phyloP scores from a whole-genome alignment of 2,888 invertebrate genomes.

The Labia minor region DNA sequence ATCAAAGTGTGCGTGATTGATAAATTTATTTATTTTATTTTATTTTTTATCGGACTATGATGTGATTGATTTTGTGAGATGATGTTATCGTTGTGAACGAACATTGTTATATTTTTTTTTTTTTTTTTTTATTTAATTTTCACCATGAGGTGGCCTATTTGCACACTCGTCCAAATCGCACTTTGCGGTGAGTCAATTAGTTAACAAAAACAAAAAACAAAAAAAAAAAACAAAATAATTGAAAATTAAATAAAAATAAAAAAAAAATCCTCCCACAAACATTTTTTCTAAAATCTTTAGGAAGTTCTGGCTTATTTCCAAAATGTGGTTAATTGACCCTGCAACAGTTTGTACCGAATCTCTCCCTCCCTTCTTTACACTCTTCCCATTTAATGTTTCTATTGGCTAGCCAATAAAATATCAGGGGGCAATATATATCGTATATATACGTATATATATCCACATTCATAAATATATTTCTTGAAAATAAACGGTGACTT shows the following conservation, averaged over 20 bases:
- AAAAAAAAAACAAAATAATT: not conserved
- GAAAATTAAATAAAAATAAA: not conserved
- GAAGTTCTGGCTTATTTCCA: not conserved
- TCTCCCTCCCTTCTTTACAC: not conserved
- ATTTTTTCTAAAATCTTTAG: not conserved
- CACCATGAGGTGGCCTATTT: not conserved
- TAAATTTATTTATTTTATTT: not conserved
- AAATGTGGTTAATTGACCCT: not conserved
- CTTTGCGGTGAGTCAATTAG: not conserved
- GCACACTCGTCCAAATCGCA: constrained; percentile 8
- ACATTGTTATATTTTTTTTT: not conserved
- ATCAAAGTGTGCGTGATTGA: not conserved
- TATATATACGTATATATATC: too few relatives aligned
- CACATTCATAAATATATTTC: not conserved
- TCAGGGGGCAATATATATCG: too few relatives aligned
- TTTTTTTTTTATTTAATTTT: not conserved
- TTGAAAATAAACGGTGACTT: constrained; percentile 3
- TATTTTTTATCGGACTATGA: not conserved
- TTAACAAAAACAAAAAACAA: too few relatives aligned
- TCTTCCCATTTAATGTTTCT: not conserved
- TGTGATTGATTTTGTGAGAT: not conserved
- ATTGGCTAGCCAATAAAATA: not conserved
- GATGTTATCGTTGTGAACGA: not conserved
- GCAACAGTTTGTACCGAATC: not conserved
- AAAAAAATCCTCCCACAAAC: too few relatives aligned